Evolutionary conservation across 2,797 vertebrate species (phyloP).

Genomic region (Mormyrus hasselquistii): DNA sequence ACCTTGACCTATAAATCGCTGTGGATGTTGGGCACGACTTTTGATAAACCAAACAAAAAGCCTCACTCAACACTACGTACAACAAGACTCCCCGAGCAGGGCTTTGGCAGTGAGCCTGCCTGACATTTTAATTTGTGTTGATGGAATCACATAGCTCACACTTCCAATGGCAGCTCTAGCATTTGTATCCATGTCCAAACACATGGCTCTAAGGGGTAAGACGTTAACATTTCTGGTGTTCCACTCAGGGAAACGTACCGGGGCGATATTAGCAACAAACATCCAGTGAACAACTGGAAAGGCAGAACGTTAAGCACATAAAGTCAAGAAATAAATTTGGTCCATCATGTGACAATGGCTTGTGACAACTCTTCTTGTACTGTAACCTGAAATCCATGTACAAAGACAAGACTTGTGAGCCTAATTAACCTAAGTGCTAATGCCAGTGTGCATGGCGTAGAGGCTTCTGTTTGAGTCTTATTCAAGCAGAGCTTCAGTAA

Average conservation of each 20-base stretch:
- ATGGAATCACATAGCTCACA: slow-evolving; percentile 12
- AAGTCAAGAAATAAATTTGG: slow-evolving; percentile 7
- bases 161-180: neutral
- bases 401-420: neutral
- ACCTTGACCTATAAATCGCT: neutral
- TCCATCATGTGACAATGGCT: neutral
- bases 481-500: neutral
- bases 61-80: neutral
- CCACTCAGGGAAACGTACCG: neutral
- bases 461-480: neutral
- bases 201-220: neutral
- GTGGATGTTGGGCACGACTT: neutral
- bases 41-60: neutral
- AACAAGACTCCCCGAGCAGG: neutral
- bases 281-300: neutral
- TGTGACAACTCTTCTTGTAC: neutral
- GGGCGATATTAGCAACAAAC: slow-evolving; percentile 6
- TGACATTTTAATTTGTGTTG: slow-evolving; percentile 12
- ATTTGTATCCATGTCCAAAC: slow-evolving; percentile 19
- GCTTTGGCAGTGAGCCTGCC: neutral
- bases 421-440: neutral
- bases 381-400: neutral
- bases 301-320: neutral
- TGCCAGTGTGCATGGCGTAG: neutral
- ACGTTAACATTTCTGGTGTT: neutral